Percentiles rank a stretch among this genome's conserved stretches.
Evolutionary conservation across 2,113 vertebrate species (phyloP).

Genomic region (Cynocephalus volans): DNA sequence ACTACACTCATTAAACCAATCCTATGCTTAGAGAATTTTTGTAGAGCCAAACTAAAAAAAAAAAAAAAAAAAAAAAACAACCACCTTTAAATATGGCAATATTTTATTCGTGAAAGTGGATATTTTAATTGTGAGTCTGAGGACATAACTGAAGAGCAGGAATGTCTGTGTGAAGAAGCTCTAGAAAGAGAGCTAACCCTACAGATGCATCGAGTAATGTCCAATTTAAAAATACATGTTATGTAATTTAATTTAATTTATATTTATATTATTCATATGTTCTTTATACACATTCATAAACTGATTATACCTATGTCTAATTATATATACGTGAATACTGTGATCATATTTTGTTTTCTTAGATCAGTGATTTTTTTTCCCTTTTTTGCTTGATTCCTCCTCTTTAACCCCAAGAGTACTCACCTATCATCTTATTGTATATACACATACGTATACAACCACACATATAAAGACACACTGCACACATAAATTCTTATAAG

Average conservation of each 20-base stretch:
- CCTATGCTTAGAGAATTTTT: neutral
- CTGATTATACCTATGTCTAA: neutral
- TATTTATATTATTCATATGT: neutral
- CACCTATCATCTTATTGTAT: neutral
- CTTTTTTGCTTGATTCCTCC: neutral
- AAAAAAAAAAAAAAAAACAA: too few relatives aligned
- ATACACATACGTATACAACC: neutral
- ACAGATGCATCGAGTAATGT: neutral
- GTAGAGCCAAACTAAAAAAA: neutral
- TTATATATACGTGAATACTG: neutral
- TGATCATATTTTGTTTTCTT: neutral
- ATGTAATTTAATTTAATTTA: neutral
- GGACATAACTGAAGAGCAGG: neutral
- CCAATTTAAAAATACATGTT: neutral
- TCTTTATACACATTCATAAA: neutral
- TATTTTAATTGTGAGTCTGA: neutral
- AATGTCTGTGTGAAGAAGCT: neutral
- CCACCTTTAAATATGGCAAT: neutral
- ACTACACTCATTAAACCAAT: constrained; percentile 6
- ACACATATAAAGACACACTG: neutral
- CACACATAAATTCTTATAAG: neutral
- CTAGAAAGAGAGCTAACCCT: neutral
- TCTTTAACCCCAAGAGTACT: neutral
- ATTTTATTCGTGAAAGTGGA: neutral
- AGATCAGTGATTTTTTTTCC: neutral